Base-by-base conservation (phyloP, 2,113 vertebrate genomes). In the Helogale parvula region DNA sequence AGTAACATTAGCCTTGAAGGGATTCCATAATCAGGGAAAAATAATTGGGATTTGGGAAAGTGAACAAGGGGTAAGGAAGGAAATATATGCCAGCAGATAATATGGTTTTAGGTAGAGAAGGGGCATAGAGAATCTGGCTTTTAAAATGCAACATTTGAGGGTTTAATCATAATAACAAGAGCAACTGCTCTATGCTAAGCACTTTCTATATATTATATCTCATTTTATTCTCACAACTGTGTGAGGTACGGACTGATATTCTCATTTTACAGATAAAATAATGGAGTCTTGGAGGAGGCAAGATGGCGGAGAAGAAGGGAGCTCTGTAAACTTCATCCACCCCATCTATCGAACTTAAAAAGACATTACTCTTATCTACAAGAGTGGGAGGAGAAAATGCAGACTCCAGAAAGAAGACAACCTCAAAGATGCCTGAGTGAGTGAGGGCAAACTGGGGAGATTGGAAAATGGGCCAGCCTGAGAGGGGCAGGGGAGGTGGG, bases 21-120 rank as follows among this genome's bases (percentile, higher is more conserved):
- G 35, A 50, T 95, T n/a, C 38, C 87, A 71, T 77, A 86, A 60
- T 76, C 82, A 93, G 31, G 71, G 35, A 94, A 88, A 83, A 23
- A 90, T 90, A 92, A 90, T 86, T 90, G 71, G 47, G 14, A 87
- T 88, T 96, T 95, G 76, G 50, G 3, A 93, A 96, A 83, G 38
- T 50, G 19, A n/a, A 23, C 54, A 95, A 83, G 10, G 85, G 3
- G 2, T 86, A n/a, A 96, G 68, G 68, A 96, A 79, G 45, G 60
- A 97, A 77, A 90, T 90, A 87, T 16, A 68, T 57, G 17, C 11
- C 68, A 81, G 12, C 14, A 93, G 21, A 77, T 45, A 86, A 29
- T 92, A 52, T 19, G 10, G 29, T 81, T 98, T 94, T 87, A 74
- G 1, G 3, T 92, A 23, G 47, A 50, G 35, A 47, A n/a, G 12